Conservation (phyloP, 2,113 vertebrate genomes). For the Ia io region DNA sequence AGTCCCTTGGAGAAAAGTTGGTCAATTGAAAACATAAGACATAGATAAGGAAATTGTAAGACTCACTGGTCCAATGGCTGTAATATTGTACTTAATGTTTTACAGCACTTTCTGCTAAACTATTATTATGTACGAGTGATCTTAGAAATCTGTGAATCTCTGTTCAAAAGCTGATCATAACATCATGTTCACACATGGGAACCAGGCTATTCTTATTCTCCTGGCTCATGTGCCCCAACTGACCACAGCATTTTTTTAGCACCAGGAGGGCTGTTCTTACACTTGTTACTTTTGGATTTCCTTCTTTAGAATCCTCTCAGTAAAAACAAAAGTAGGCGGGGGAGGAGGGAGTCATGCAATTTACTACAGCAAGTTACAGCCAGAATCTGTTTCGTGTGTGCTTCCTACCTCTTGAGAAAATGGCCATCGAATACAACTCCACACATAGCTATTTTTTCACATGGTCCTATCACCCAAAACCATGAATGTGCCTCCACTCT, state of each 20-base stretch:
- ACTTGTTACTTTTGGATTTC: not conserved
- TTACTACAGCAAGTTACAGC: not conserved
- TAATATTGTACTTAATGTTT: not conserved
- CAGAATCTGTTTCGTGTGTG: not conserved
- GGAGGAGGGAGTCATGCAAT: not conserved
- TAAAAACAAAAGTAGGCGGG: not conserved
- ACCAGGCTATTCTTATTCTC: not conserved
- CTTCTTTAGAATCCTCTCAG: not conserved
- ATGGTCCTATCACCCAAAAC: not conserved
- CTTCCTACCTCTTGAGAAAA: constrained; percentile 2
- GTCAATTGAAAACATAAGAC: not conserved
- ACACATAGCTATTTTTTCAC: not conserved
- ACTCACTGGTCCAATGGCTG: not conserved
- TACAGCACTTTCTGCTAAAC: not conserved
- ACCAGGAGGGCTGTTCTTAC: not conserved
- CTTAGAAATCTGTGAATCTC: not conserved
- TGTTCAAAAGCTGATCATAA: constrained; percentile 41
- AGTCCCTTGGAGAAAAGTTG: not conserved
- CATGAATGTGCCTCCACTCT: not conserved
- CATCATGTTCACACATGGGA: not conserved
- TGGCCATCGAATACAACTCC: not conserved
- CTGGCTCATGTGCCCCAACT: not conserved
- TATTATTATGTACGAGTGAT: not conserved
- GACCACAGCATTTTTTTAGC: constrained; percentile 15
- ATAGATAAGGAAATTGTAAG: not conserved